Conservation (phyloP, 2,797 vertebrate genomes). For the Rhincodon typus region DNA sequence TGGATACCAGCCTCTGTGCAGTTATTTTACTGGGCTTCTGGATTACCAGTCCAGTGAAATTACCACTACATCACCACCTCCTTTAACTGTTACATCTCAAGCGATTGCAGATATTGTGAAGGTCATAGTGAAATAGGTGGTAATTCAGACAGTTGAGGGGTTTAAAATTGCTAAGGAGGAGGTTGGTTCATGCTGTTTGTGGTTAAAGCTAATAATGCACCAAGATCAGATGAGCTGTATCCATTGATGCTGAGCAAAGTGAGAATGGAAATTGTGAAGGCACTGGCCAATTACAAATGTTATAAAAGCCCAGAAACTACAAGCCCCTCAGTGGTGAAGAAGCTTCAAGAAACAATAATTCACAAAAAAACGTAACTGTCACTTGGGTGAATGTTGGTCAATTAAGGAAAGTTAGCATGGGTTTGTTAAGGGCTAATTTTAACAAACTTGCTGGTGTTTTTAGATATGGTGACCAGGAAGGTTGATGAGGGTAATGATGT, state of each 20-base stretch:
- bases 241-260: neutral
- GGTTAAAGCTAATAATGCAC: neutral
- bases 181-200: neutral
- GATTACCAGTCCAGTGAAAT: too few relatives aligned
- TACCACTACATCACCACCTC: too few relatives aligned
- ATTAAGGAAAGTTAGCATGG: too few relatives aligned
- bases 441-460: neutral
- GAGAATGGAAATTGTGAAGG: neutral
- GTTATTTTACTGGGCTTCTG: too few relatives aligned
- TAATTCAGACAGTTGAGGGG: neutral
- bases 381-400: too few relatives aligned
- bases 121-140: neutral
- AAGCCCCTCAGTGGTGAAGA: too few relatives aligned
- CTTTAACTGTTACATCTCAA: too few relatives aligned
- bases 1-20: too few relatives aligned
- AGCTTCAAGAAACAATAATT: too few relatives aligned
- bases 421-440: neutral
- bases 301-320: too few relatives aligned
- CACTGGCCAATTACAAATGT: neutral
- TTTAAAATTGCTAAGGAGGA: neutral
- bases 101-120: neutral
- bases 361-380: too few relatives aligned
- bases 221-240: neutral
- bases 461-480: neutral
- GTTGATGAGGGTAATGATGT: neutral